Evolutionary conservation across 2,113 vertebrate species (phyloP).

Genomic region (Hylia prasina): DNA sequence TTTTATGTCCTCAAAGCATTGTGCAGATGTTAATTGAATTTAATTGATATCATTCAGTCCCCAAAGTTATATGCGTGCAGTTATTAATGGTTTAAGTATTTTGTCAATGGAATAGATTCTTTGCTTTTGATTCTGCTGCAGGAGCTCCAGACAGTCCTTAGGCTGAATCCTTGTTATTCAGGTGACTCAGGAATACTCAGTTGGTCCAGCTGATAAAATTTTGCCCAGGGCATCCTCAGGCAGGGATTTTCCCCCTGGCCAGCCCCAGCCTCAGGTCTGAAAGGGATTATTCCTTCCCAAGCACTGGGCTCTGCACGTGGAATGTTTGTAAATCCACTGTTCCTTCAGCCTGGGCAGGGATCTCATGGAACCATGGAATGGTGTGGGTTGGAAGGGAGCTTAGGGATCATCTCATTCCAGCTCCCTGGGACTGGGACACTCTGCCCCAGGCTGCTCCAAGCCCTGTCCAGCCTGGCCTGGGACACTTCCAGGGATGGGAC

Average conservation of each 20-base stretch:
- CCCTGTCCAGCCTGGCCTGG: not conserved
- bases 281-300: not conserved
- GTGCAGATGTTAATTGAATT: constrained; percentile 34
- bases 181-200: not conserved
- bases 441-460: not conserved
- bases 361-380: not conserved
- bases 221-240: not conserved
- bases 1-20: not conserved
- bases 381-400: not conserved
- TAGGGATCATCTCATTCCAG: not conserved
- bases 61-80: not conserved
- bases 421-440: not conserved
- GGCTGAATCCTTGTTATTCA: not conserved
- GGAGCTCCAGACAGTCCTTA: not conserved
- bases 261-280: not conserved
- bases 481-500: not conserved
- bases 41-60: constrained; percentile 21
- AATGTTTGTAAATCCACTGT: not conserved
- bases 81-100: constrained; percentile 34
- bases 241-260: not conserved
- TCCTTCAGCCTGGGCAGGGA: not conserved
- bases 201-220: not conserved
- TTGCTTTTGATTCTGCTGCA: not conserved
- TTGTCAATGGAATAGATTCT: not conserved
- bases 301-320: not conserved